These are phyloP conservation scores for Aplochiton taeniatus DNA, from an alignment of 2,797 vertebrate genomes.

Conservation along the genomic window DNA sequence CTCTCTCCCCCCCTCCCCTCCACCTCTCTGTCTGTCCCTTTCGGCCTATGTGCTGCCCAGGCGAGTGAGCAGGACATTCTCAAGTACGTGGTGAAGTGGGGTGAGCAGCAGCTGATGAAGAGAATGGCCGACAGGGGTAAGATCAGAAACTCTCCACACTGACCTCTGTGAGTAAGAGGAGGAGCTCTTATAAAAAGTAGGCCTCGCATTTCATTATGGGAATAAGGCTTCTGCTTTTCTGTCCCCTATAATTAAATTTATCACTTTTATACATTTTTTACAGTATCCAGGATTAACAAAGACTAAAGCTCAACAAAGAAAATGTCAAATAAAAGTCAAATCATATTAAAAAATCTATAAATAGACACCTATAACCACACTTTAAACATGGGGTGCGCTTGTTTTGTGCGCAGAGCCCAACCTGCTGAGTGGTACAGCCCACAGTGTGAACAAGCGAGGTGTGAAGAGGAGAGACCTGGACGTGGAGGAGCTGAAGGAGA, in stretches of 20 bases:
- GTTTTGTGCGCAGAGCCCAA: conserved; percentile 86
- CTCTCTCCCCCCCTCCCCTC: neutral
- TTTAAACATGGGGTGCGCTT: conserved; percentile 2
- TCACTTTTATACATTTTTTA: no score
- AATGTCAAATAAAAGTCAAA: no score
- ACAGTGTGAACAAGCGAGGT: conserved; percentile 97
- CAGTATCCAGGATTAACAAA: no score
- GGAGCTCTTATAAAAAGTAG: no score
- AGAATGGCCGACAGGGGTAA: conserved; percentile 99
- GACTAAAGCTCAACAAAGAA: no score
- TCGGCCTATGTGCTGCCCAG: conserved; percentile 73
- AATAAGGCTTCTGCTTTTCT: no score
- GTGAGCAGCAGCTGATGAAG: conserved; percentile 97
- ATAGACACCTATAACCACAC: no score
- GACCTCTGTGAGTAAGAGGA: no score
- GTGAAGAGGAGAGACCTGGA: conserved; percentile 97
- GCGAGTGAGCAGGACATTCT: conserved; percentile 99
- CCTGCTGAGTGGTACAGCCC: conserved; percentile 94
- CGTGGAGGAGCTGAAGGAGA: conserved; percentile 93
- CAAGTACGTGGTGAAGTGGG: conserved; percentile 99
- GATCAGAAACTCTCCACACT: conserved; percentile 61
- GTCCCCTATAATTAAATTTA: no score
- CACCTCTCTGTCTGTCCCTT: conserved; percentile 22
- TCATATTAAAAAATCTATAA: no score
- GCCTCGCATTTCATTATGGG: no score